phyloP scores from a whole-genome alignment of 2,113 vertebrate genomes.

The Peromyscus californicus region DNA sequence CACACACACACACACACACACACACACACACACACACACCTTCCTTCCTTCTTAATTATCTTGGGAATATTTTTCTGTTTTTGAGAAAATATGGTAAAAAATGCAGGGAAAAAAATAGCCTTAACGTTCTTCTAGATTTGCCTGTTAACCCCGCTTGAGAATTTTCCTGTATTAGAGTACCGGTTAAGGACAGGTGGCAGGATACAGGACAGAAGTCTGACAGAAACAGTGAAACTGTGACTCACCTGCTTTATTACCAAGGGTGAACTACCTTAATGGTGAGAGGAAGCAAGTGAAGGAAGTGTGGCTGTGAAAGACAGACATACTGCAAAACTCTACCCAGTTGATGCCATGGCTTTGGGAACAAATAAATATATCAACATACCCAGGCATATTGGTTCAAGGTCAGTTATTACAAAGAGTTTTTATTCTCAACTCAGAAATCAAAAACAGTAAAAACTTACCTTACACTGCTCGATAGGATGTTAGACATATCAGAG shows the following conservation, averaged over 20 bases:
- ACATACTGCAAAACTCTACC: not conserved
- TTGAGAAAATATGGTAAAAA: not conserved
- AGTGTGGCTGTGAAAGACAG: not conserved
- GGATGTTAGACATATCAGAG: not conserved
- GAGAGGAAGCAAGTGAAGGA: not conserved
- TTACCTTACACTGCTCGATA: too few relatives aligned
- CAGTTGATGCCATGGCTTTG: not conserved
- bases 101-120: not conserved
- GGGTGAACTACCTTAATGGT: not conserved
- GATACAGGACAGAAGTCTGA: not conserved
- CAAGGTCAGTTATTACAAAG: not conserved
- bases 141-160: not conserved
- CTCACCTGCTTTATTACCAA: not conserved
- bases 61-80: not conserved
- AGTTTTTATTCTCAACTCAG: not conserved
- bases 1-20: not conserved
- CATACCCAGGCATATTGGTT: rapidly evolving
- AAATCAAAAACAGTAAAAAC: not conserved
- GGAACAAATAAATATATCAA: constrained; percentile 23
- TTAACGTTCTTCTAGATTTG: not conserved
- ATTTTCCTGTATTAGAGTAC: not conserved
- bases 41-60: not conserved
- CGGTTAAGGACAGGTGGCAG: not conserved
- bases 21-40: not conserved
- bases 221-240: not conserved